phyloP scores from a whole-genome alignment of 2,113 vertebrate species.

The Tyto alba region DNA sequence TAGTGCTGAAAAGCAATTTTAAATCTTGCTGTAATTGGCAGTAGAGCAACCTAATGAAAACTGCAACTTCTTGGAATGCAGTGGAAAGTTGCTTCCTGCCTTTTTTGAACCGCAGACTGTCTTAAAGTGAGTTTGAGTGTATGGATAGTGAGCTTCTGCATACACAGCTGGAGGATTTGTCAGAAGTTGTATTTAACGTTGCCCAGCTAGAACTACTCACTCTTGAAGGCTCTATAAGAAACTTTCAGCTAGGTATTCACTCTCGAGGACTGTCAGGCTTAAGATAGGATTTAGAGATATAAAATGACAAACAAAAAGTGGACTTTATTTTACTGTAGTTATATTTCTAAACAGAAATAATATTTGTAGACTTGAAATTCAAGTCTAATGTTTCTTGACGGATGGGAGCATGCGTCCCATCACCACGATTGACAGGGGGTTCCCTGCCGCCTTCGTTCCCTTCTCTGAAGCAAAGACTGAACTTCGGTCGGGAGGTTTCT shows the following conservation, averaged over 20 bases:
- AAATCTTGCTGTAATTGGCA: background rate
- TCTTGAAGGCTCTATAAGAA: background rate
- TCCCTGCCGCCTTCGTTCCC: background rate
- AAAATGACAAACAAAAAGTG: background rate
- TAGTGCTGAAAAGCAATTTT: background rate
- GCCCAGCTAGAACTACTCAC: background rate
- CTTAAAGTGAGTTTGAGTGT: accelerated
- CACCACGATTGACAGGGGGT: background rate
- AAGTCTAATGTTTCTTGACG: background rate
- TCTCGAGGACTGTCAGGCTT: background rate
- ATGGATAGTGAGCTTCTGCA: background rate
- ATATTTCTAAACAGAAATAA: background rate
- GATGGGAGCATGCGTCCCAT: accelerated
- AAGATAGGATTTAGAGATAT: background rate
- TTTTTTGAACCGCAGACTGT: background rate
- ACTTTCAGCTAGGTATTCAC: background rate
- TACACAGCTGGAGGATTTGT: background rate
- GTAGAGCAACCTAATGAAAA: background rate
- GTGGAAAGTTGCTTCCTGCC: background rate
- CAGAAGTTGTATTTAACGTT: background rate
- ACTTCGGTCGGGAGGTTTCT: background rate
- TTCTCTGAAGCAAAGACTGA: background rate
- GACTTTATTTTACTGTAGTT: background rate
- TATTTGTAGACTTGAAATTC: background rate
- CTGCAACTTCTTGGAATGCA: background rate